These are phyloP conservation scores for Leptothorax acervorum DNA, from an alignment of 2,888 invertebrate species.

Conservation along the genomic window DNA sequence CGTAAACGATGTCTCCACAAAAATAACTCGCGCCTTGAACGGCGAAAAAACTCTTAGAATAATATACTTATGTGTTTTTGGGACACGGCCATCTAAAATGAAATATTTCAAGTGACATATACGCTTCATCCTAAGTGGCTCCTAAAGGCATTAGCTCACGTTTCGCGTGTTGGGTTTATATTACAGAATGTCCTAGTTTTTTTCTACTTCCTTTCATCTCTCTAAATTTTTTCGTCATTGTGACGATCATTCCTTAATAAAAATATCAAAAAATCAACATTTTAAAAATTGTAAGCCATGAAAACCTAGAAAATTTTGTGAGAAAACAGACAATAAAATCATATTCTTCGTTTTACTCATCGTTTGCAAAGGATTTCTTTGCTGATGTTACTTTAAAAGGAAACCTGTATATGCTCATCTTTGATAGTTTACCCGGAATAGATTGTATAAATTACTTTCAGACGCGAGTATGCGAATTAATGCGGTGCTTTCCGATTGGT, in stretches of 20 bases:
- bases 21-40: background rate
- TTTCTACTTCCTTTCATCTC: background rate
- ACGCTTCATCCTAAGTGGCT: background rate
- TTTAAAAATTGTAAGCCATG: background rate
- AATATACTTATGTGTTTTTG: background rate
- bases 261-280: background rate
- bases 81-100: too few species aligned
- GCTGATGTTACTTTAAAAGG: background rate
- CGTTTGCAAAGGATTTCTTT: background rate
- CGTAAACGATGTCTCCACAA: background rate
- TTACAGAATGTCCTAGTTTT: background rate
- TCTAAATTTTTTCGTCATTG: background rate
- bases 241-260: background rate
- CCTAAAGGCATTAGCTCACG: background rate
- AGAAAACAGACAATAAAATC: background rate
- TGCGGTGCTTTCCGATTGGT: slow-evolving; percentile 62
- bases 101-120: background rate
- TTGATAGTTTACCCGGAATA: background rate
- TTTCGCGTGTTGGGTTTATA: background rate
- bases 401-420: background rate
- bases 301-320: background rate
- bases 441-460: slow-evolving; percentile 31
- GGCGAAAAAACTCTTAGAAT: background rate
- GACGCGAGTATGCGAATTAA: slow-evolving; percentile 62
- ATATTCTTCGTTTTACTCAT: background rate